phyloP scores from a whole-genome alignment of 2,113 vertebrate species.

The Numenius arquata region DNA sequence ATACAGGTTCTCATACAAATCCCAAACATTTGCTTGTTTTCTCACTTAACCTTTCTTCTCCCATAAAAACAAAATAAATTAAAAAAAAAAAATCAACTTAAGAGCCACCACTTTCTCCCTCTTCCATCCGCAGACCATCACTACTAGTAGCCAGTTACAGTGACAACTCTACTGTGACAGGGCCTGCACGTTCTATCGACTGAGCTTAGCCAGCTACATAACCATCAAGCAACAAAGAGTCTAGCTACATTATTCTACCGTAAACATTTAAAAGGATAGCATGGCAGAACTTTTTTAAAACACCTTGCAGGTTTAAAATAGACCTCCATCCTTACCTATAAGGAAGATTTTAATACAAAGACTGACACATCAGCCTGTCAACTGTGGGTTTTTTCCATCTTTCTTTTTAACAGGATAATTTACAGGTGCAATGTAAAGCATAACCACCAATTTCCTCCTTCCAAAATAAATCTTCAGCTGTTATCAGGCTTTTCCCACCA shows the following conservation, averaged over 20 bases:
- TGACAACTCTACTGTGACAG: background rate
- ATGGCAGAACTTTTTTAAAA: background rate
- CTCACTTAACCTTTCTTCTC: background rate
- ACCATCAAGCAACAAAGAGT: background rate
- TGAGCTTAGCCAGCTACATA: background rate
- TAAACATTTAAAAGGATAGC: background rate
- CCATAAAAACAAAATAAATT: too few species aligned
- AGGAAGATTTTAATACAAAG: background rate
- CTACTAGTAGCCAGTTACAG: fast-evolving
- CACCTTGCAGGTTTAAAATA: background rate
- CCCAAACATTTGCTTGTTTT: background rate
- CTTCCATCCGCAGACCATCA: too few species aligned
- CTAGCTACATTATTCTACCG: fast-evolving
- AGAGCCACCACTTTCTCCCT: background rate
- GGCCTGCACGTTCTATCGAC: fast-evolving
- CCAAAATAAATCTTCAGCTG: background rate
- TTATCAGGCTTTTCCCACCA: background rate
- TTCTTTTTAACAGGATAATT: background rate
- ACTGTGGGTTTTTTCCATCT: background rate
- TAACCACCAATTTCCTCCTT: background rate
- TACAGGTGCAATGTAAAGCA: background rate
- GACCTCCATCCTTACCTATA: background rate
- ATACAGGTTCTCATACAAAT: background rate
- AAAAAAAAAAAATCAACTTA: too few species aligned
- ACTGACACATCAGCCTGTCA: background rate